Base-by-base conservation (phyloP, 2,113 vertebrate genomes). In the Pungitius pungitius region DNA sequence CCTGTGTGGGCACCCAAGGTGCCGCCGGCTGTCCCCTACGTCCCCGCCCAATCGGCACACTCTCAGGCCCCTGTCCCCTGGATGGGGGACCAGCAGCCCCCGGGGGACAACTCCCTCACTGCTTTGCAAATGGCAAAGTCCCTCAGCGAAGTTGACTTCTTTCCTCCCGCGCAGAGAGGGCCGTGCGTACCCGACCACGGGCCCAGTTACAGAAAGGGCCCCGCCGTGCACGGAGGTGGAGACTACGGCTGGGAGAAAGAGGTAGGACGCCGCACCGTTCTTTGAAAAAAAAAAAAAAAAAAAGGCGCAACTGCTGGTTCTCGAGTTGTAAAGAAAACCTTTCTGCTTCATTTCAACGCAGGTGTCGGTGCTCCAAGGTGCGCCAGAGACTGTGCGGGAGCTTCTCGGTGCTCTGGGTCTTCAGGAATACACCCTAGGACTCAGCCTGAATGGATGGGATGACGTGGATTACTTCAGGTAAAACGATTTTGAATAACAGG, bases 391-490 rank as follows among this genome's bases (percentile, higher is more conserved):
- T 0, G 66, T 90, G 3, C 54, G 88, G 11, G 86, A 91, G 61
- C 89, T 93, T 47, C 91, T 93, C 26, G 89, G 84, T 51, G 78
- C 80, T 51, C 78, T 93, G 4, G 87, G 93, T 30, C 91, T 95
- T 55, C 94, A 94, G 75, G 88, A 90, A 55, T 92, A 92, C 45
- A 77, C 85, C 1, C 71, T 92, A 49, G 92, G 87, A 56, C 93
- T 94, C 1, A 93, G 90, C 73, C 92, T 94, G 6, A 94, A 88
- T 58, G 88, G 93, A 87, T 95, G 93, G 94, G 92, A 95, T 70
- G 92, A 93, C 78, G 79, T 93, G 63, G 91, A 94, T 82, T 90
- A 92, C 61, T 93, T 94, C 90, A 94, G 94, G 94, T 95, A 85
- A 84, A 71, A 33, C 15, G 18, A 59, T 67, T 51, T 51, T 9